These are phyloP conservation scores for Metopolophium dirhodum DNA, from an alignment of 1,140 invertebrate species.

Conservation along the genomic window DNA sequence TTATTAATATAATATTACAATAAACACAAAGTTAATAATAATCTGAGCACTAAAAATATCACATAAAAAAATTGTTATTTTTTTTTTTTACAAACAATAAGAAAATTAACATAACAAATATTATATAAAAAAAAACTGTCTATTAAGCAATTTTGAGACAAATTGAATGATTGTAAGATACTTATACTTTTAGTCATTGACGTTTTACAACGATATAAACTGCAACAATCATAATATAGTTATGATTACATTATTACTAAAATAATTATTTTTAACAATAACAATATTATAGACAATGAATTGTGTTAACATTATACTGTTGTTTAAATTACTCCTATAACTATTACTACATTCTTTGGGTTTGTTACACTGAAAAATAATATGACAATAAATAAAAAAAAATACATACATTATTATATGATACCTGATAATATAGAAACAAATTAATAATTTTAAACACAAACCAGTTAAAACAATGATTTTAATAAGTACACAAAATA, in stretches of 20 bases:
- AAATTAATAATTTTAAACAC: neutral
- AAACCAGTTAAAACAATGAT: neutral
- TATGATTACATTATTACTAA: neutral
- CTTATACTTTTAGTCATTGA: neutral
- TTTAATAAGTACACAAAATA: conserved; percentile 9
- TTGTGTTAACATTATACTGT: neutral
- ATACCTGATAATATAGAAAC: neutral
- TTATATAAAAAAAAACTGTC: neutral
- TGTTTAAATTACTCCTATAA: neutral
- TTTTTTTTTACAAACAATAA: neutral
- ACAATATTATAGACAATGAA: neutral
- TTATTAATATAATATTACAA: neutral
- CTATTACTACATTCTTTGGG: neutral
- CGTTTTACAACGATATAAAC: neutral
- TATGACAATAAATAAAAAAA: neutral
- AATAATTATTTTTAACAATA: neutral
- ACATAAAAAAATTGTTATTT: neutral
- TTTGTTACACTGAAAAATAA: neutral
- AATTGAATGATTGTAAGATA: neutral
- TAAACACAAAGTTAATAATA: neutral
- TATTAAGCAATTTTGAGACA: neutral
- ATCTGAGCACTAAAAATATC: neutral
- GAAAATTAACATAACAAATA: neutral
- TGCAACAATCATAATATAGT: neutral
- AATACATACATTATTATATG: neutral